Evolutionary conservation across 2,113 vertebrate genomes (phyloP), one percentile per base, ranked within the genome.

Genomic region (Mastomys natalensis): DNA sequence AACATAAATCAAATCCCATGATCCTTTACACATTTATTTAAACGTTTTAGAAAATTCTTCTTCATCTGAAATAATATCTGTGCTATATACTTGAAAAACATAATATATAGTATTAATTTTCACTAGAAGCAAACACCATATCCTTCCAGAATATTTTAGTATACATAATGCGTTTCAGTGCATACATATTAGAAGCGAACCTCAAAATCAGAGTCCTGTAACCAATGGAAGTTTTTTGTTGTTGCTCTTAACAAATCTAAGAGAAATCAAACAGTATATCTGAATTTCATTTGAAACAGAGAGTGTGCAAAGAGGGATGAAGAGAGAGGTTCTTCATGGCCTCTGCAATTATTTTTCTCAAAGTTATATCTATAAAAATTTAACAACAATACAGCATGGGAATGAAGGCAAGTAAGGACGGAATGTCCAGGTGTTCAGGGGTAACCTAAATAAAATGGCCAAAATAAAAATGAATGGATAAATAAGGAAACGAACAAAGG

Each of bases 241-340:
- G 10, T 29, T 34, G 31, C 95, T 93, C 94, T 88, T 87, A 89
- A 81, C 29, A 89, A 81, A 72, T 73, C 45, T 43, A 92, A 37
- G n/a, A 45, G 73, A 93, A 89, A 29, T 45, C 13, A 81, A 29
- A 43, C 4, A 64, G 29, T 2, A 40, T 80, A 88, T 87, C 72
- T 94, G 80, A 95, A 92, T 96, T 94, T 92, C 24, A 73, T 91
- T 81, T 92, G 37, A 88, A 94, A 84, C 40, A 93, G 55, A 77
- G 43, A 86, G 8, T 60, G 45, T 73, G 90, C 78, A 84, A 85
- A 77, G 21, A 2, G 26, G 2, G 9, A 26, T 93, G 87, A 80
- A 80, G 48, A 3, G 5, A 91, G 84, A 70, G 1, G 68, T 6
- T 62, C 12, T 73, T 76, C 3, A 43, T 10, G 53, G 5, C 78